These are phyloP conservation scores for Sigmodon hispidus DNA, from an alignment of 2,113 vertebrate species.

Conservation along the genomic window DNA sequence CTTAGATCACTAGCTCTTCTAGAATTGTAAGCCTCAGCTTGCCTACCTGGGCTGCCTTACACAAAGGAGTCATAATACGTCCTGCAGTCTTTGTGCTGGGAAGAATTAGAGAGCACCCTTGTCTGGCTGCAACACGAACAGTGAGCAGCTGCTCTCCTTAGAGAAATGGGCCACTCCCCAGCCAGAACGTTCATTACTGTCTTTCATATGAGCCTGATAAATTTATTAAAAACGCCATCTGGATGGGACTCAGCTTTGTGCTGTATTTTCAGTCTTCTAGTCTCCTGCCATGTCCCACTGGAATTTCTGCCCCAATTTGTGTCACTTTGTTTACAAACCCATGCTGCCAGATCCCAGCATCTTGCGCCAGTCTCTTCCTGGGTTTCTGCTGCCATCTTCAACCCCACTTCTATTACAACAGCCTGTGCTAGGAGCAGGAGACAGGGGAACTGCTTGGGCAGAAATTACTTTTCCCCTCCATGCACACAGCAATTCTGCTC, in stretches of 20 bases:
- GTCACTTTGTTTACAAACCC: conserved; percentile 83
- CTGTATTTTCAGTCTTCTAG: conserved; percentile 71
- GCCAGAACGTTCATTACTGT: conserved; percentile 82
- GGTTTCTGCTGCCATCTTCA: conserved; percentile 29
- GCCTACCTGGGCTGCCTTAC: conserved; percentile 44
- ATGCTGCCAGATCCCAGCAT: conserved; percentile 67
- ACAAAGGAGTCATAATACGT: conserved; percentile 32
- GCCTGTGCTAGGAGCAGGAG: conserved; percentile 63
- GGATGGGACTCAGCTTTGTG: conserved; percentile 78
- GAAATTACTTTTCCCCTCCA: conserved; percentile 66
- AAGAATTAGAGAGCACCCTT: conserved; percentile 72
- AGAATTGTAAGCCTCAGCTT: conserved; percentile 41
- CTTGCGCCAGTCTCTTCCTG: conserved; percentile 48
- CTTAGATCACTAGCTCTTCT: conserved; percentile 57
- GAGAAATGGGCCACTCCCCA: conserved; percentile 73
- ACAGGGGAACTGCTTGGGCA: conserved; percentile 52
- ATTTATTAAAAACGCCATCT: conserved; percentile 89
- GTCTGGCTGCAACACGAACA: conserved; percentile 73
- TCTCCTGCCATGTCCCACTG: conserved; percentile 73
- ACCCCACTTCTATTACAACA: conserved; percentile 67
- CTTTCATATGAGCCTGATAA: conserved; percentile 82
- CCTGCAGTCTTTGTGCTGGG: conserved; percentile 11
- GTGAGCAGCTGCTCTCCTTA: conserved; percentile 62
- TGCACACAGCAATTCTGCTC: conserved; percentile 71
- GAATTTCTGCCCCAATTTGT: conserved; percentile 83